These are phyloP conservation scores for Pseudachorutes palmiensis DNA, from an alignment of 1,140 invertebrate species.

Conservation along the genomic window DNA sequence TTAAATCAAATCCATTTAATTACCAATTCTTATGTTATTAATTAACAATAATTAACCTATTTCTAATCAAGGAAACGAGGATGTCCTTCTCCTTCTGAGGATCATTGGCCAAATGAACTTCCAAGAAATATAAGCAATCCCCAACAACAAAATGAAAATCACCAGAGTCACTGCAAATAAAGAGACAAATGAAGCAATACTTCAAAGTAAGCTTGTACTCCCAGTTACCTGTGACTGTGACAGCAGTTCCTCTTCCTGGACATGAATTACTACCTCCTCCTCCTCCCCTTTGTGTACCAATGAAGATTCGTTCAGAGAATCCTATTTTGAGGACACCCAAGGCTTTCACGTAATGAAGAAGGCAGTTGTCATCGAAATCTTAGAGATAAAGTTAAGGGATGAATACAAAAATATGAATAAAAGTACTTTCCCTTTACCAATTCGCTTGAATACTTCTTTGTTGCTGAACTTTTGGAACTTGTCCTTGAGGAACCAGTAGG, in stretches of 20 bases:
- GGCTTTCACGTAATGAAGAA: not conserved
- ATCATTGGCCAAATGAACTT: constrained; percentile 15
- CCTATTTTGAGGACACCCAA: constrained; percentile 4
- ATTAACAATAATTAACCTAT: too few species aligned
- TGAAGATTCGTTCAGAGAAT: constrained; percentile 6
- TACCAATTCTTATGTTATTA: too few species aligned
- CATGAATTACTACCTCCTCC: too few species aligned
- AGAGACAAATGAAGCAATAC: not conserved
- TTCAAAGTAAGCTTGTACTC: too few species aligned
- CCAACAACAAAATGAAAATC: constrained; percentile 9
- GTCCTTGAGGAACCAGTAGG: not conserved
- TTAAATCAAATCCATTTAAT: too few species aligned
- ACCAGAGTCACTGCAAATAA: constrained; percentile 19
- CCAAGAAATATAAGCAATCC: not conserved
- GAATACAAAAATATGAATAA: too few species aligned
- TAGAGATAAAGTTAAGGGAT: not conserved
- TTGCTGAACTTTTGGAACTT: not conserved
- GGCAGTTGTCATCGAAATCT: constrained; percentile 16
- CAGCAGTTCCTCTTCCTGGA: constrained; percentile 1
- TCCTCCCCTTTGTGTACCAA: too few species aligned
- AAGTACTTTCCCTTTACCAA: constrained; percentile 8
- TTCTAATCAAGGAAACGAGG: constrained; percentile 6
- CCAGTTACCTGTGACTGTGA: constrained; percentile 21
- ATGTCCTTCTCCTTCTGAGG: not conserved
- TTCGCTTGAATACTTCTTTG: not conserved